Base-by-base conservation (phyloP, 2,888 invertebrate genomes). In the Allygus modestus region DNA sequence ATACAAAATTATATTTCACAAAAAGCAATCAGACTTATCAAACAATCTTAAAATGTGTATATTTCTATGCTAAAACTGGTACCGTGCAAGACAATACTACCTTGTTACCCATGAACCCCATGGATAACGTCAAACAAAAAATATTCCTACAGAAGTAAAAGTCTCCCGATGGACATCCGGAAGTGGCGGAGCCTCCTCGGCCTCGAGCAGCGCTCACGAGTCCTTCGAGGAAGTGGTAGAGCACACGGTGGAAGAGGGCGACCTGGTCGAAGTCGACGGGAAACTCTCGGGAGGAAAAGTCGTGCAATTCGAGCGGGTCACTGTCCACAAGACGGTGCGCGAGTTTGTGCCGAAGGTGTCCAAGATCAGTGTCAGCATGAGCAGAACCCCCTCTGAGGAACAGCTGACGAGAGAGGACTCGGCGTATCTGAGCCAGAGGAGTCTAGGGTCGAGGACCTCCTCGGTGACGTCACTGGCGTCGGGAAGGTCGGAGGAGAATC, bases 281-380 rank as follows among this genome's bases (percentile, higher is more conserved):
- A 90, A 93, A 46, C 84, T 85, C 65, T 81, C 85, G 5, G 94
- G 94, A 7, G 92, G 92, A 12, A 94, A 93, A 88, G 93, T 94
- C 87, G 94, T 96, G 73, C 95, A 95, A 89, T 94, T 95, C 87
- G 96, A 96, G 89, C 92, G 93, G 89, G 93, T 95, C 87, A 93
- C 93, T 1, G 92, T 95, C 82, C 92, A 92, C 89, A 94, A 93
- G 90, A 93, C 94, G 46, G 90, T 93, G n/a, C 91, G 92, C 73
- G 94, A 95, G 46, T 85, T 46, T 43, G 54, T 73, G 15, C 54
- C 73, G 0, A 65, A 69, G 17, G 65, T 37, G 28, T 26, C 23
- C 2, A 46, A 28, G 23, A 23, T 71, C 37, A 73, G 41, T 20
- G 0, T 90, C 90, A 9, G 86, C 88, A 12, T 84, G 28, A 92